Conservation (phyloP, 2,888 invertebrate species). For the Pegoplata infirma region DNA sequence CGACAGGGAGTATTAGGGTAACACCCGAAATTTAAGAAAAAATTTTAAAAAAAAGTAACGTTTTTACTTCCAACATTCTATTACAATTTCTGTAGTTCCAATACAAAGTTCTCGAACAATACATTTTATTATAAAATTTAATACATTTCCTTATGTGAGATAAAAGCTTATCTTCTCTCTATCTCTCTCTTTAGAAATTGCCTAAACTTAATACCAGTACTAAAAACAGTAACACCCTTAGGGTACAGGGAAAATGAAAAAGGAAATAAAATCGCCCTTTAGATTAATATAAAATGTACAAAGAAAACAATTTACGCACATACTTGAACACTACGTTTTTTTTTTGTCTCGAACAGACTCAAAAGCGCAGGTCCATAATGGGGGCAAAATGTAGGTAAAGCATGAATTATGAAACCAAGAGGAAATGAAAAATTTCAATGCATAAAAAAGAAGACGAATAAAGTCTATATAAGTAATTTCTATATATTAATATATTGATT, state of each 20-base stretch:
- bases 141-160: neutral
- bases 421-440: neutral
- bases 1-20: too few species aligned
- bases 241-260: constrained; percentile 28
- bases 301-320: constrained; percentile 17
- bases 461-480: constrained; percentile 22
- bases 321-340: constrained; percentile 25
- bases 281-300: constrained; percentile 42
- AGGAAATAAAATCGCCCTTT: constrained; percentile 51
- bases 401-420: neutral
- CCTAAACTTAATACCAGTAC: constrained; percentile 18
- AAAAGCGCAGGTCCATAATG: constrained; percentile 52
- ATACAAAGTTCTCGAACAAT: too few species aligned
- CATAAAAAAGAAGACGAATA: neutral
- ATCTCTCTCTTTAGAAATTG: constrained; percentile 12
- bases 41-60: too few species aligned
- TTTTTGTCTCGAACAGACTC: constrained; percentile 24
- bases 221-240: constrained; percentile 49
- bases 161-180: neutral
- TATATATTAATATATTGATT: constrained; percentile 55
- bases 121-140: too few species aligned
- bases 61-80: neutral
- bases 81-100: constrained; percentile 4
- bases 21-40: too few species aligned
- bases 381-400: constrained; percentile 6